A percentile compares a stretch with the other conserved stretches of the same genome.
These are phyloP conservation scores for Bovichtus variegatus DNA, from an alignment of 2,797 vertebrate genomes.

Conservation along the genomic window DNA sequence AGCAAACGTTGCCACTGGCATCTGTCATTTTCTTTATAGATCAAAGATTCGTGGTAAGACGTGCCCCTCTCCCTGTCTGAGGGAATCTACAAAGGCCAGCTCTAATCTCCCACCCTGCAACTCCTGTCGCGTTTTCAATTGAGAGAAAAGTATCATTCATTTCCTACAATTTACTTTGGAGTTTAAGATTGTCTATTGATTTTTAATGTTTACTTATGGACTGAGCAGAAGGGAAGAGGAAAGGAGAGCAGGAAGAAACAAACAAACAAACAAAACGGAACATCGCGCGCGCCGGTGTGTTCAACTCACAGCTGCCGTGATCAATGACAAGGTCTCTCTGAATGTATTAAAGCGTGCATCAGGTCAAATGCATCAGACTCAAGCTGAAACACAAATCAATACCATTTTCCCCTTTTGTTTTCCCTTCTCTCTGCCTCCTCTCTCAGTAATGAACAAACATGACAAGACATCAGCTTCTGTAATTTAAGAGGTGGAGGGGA, in stretches of 20 bases:
- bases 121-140: conserved; percentile 84
- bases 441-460: conserved; percentile 89
- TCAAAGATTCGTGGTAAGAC: conserved; percentile 76
- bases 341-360: conserved; percentile 86
- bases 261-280: conserved; percentile 82
- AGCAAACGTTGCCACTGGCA: conserved; percentile 74
- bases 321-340: conserved; percentile 87
- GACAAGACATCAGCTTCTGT: conserved; percentile 87
- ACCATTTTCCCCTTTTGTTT: conserved; percentile 84
- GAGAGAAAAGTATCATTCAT: conserved; percentile 86
- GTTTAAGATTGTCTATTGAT: conserved; percentile 96
- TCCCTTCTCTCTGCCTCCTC: conserved; percentile 73
- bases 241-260: conserved; percentile 63
- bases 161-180: conserved; percentile 89
- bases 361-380: conserved; percentile 87
- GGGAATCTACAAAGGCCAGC: conserved; percentile 78
- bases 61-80: conserved; percentile 78
- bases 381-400: conserved; percentile 86
- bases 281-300: conserved; percentile 71
- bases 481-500: conserved; percentile 84
- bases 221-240: conserved; percentile 56
- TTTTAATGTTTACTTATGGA: conserved; percentile 92
- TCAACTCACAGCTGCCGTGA: conserved; percentile 80
- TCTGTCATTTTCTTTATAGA: conserved; percentile 79
- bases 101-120: conserved; percentile 84